Evolutionary conservation across 2,797 vertebrate species (phyloP).

Genomic region (Tragelaphus oryx): DNA sequence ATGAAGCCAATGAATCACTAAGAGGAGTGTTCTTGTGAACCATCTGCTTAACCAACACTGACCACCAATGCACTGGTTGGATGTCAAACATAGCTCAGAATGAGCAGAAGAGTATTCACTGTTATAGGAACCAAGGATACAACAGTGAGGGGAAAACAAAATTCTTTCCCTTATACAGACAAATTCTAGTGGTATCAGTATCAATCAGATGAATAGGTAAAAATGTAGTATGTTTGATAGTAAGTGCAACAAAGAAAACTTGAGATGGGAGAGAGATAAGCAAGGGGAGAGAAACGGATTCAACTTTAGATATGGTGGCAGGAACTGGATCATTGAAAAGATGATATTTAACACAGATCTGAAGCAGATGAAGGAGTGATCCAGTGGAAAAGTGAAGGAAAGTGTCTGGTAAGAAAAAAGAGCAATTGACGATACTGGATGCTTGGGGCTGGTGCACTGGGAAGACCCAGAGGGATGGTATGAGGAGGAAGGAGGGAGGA

Average conservation of each 20-base stretch:
- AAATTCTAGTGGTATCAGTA: not conserved
- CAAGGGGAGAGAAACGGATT: not conserved
- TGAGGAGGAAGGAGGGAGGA: too few species aligned
- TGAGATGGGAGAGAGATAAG: not conserved
- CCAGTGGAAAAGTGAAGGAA: not conserved
- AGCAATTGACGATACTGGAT: too few species aligned
- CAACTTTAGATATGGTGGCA: not conserved
- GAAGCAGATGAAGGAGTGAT: not conserved
- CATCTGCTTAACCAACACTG: not conserved
- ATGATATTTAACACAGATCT: not conserved
- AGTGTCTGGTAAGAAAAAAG: not conserved
- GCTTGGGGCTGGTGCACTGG: too few species aligned
- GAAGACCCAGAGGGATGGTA: too few species aligned
- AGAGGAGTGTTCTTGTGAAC: not conserved
- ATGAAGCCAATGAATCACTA: not conserved
- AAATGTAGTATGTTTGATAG: not conserved
- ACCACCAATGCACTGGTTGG: not conserved
- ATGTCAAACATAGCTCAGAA: constrained; percentile 2
- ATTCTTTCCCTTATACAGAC: not conserved
- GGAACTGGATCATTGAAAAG: not conserved
- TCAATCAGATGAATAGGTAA: not conserved
- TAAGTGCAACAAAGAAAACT: not conserved
- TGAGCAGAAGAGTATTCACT: not conserved
- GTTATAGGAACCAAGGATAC: not conserved
- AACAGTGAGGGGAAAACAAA: not conserved